These are phyloP conservation scores for Syrmaticus mikado DNA, from an alignment of 2,113 vertebrate genomes.

Conservation along the genomic window DNA sequence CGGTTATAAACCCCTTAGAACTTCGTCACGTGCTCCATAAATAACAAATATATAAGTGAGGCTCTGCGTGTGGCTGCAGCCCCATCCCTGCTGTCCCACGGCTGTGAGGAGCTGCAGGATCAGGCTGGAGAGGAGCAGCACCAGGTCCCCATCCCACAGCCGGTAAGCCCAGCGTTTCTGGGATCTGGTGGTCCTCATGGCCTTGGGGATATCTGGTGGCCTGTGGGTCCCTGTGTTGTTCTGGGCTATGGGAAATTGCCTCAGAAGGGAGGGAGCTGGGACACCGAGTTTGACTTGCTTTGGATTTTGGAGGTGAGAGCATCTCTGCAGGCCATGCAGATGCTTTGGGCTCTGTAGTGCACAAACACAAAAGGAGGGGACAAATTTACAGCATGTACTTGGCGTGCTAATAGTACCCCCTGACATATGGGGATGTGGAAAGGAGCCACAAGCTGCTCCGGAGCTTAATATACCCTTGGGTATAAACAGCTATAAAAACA, in stretches of 20 bases:
- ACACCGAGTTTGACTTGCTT: neutral
- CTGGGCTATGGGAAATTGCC: neutral
- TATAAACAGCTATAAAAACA: neutral
- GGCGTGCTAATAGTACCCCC: rapidly evolving
- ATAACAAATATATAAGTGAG: conserved; percentile 59
- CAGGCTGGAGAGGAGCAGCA: neutral
- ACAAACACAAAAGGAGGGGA: neutral
- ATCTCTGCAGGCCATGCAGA: rapidly evolving
- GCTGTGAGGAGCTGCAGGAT: neutral
- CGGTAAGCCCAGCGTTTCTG: conserved; percentile 30
- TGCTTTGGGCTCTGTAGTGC: neutral
- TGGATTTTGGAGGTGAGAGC: neutral
- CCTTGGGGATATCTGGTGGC: neutral
- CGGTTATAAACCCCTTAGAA: conserved; percentile 63
- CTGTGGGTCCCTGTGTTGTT: rapidly evolving
- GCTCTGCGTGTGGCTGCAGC: neutral
- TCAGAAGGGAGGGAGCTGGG: neutral
- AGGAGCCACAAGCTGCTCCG: neutral
- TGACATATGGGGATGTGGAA: neutral
- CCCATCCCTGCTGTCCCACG: neutral
- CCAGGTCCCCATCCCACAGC: neutral
- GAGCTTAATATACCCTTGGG: neutral
- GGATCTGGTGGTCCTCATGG: neutral
- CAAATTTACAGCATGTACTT: neutral
- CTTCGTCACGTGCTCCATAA: conserved; percentile 63